phyloP scores from a whole-genome alignment of 2,888 invertebrate genomes.

The Seladonia tumulorum region DNA sequence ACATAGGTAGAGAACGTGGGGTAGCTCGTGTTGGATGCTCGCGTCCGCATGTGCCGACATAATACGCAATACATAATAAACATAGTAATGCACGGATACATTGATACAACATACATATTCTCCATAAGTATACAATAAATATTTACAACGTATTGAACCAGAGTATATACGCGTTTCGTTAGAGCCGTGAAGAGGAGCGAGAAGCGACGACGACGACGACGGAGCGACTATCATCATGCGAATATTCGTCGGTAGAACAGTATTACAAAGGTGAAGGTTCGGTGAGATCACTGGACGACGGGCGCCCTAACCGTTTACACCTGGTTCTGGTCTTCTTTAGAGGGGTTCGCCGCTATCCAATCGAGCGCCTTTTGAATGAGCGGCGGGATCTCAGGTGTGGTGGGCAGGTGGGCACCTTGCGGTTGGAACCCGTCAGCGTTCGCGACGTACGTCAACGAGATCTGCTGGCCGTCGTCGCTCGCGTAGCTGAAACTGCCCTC shows the following conservation, averaged over 20 bases:
- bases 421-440: conserved; percentile 84
- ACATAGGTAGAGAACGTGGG: conserved; percentile 45
- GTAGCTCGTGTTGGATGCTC: conserved; percentile 32
- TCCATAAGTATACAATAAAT: conserved; percentile 74
- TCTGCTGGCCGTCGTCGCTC: conserved; percentile 81
- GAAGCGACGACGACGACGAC: conserved; percentile 48
- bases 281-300: conserved; percentile 67
- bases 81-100: conserved; percentile 19
- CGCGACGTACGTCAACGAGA: conserved; percentile 82
- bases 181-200: conserved; percentile 20
- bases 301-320: conserved; percentile 57
- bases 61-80: conserved; percentile 39
- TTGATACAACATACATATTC: conserved; percentile 33
- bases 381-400: conserved; percentile 82
- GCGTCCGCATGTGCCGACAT: conserved; percentile 30
- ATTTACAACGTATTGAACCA: conserved; percentile 78
- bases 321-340: conserved; percentile 70
- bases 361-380: conserved; percentile 81
- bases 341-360: conserved; percentile 80
- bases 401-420: conserved; percentile 83
- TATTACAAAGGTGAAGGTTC: conserved; percentile 43
- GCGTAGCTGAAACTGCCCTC: conserved; percentile 83
- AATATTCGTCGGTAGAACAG: conserved; percentile 27
- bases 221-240: conserved; percentile 50
- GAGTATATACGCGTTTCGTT: conserved; percentile 66